Conservation (phyloP, 2,888 invertebrate species). For the Desoria tigrina region DNA sequence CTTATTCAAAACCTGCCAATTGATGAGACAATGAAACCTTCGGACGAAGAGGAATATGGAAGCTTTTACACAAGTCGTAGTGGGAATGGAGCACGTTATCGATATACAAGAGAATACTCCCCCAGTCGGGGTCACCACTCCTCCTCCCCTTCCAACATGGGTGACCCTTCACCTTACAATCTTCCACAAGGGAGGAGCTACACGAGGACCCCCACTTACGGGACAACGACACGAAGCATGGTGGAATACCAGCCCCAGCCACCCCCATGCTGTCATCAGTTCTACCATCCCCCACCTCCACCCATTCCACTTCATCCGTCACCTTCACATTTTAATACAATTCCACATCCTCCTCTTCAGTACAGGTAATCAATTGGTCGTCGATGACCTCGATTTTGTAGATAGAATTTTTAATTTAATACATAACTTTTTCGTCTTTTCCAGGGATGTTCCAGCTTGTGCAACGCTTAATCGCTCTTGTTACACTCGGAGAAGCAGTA, state of each 20-base stretch:
- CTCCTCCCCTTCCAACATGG: constrained; percentile 31
- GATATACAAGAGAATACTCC: constrained; percentile 51
- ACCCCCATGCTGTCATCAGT: constrained; percentile 52
- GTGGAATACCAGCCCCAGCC: constrained; percentile 51
- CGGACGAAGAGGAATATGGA: constrained; percentile 53
- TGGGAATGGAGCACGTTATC: constrained; percentile 43
- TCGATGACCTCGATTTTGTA: too few relatives aligned
- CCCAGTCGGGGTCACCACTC: constrained; percentile 52
- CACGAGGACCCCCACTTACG: constrained; percentile 47
- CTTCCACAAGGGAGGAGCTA: constrained; percentile 46
- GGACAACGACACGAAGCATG: constrained; percentile 44
- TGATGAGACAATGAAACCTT: constrained; percentile 44
- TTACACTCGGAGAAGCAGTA: constrained; percentile 45
- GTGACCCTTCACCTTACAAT: constrained; percentile 44
- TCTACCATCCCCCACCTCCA: constrained; percentile 51
- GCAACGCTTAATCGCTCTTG: constrained; percentile 51
- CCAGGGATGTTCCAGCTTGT: constrained; percentile 53
- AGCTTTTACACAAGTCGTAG: constrained; percentile 49
- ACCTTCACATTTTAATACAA: constrained; percentile 53
- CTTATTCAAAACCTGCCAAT: background rate
- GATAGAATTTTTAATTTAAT: background rate
- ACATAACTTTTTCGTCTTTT: background rate
- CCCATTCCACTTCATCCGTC: constrained; percentile 50
- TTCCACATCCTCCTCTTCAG: constrained; percentile 53
- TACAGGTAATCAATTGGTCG: constrained; percentile 40